phyloP scores from a whole-genome alignment of 2,797 vertebrate genomes.

The Dipus sagitta region DNA sequence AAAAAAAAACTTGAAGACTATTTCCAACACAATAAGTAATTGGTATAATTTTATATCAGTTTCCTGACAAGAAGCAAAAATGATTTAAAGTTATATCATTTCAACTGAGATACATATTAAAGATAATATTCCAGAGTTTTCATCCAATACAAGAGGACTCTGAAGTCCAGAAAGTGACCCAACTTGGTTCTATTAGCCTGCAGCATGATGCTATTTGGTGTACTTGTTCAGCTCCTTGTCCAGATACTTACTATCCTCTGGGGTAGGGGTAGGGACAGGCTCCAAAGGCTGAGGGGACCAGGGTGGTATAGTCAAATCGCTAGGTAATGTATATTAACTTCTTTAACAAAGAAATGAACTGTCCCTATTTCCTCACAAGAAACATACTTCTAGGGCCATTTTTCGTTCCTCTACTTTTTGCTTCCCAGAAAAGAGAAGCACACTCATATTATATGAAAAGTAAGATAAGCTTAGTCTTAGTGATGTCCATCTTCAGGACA shows the following conservation, averaged over 20 bases:
- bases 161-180: constrained; percentile 15
- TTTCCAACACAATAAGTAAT: background rate
- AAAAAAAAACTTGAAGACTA: background rate
- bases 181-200: background rate
- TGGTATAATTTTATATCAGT: background rate
- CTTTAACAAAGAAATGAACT: background rate
- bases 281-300: background rate
- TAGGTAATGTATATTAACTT: background rate
- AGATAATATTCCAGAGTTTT: background rate
- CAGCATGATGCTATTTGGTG: background rate
- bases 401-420: background rate
- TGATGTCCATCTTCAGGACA: background rate
- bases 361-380: background rate
- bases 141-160: background rate
- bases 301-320: background rate
- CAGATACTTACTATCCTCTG: background rate
- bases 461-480: background rate
- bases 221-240: background rate
- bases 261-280: background rate
- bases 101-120: background rate
- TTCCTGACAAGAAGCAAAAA: constrained; percentile 6
- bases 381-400: background rate
- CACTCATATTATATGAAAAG: background rate
- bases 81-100: constrained; percentile 12
- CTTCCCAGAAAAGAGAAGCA: background rate